Base-by-base conservation (phyloP, 2,113 vertebrate genomes). In the Tragelaphus buxtoni region DNA sequence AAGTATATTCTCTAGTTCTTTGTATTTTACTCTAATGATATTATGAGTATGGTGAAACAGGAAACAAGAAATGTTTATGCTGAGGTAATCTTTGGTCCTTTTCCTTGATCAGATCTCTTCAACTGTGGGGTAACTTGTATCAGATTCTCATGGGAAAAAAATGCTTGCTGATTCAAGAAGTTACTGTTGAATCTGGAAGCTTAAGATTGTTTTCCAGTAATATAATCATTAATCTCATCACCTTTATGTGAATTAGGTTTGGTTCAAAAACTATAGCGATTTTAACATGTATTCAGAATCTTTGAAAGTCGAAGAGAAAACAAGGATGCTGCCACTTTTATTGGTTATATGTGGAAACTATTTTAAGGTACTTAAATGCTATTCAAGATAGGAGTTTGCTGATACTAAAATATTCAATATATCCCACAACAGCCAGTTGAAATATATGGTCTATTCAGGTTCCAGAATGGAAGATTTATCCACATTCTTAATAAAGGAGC, bases 21-120 rank as follows among this genome's bases (percentile, higher is more conserved):
- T 96, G 77, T 49, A 86, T 94, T 96, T 89, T 69, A 93, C 32
- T 7, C 4, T 96, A 93, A 93, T 91, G 69, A 89, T 85, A 95
- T 91, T 96, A 94, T 81, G 39, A 92, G 49, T 79, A 95, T 49
- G 87, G 63, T 96, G 88, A 96, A 96, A 95, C 86, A 96, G 86
- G 90, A 96, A 96, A 60, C 72, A 86, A 93, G 77, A 65, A 94
- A 95, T 91, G 45, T 60, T 88, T 94, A 95, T 95, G 81, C 82
- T 96, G 94, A 94, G 26, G 56, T 96, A 77, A 96, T 91, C n/a
- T 49, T 94, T 96, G 77, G 74, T 96, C 10, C 49, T 74, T 96
- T 94, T 94, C 84, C 91, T 97, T 97, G 79, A 97, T 96, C 60
- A 95, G 89, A 97, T 96, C 89, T 93, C 77, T 97, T 96, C 77